Conservation (phyloP, 1,140 invertebrate genomes). For the Aleiodes sp. region DNA sequence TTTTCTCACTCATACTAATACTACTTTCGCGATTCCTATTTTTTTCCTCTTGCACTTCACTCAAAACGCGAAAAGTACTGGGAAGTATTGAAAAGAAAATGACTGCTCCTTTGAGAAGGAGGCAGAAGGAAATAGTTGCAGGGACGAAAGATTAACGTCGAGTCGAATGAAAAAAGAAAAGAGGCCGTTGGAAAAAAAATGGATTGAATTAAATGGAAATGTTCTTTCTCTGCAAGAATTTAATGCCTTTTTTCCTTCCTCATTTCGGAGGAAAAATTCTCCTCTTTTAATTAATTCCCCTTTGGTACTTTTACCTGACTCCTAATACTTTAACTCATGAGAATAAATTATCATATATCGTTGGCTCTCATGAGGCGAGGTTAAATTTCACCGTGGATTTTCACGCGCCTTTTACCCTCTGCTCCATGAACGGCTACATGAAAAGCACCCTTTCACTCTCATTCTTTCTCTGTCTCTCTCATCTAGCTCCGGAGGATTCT, state of each 20-base stretch:
- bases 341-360: slow-evolving; percentile 23
- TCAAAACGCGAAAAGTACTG: slow-evolving; percentile 11
- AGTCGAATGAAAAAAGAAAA: neutral
- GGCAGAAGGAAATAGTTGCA: neutral
- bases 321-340: neutral
- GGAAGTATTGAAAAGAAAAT: slow-evolving; percentile 10
- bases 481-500: slow-evolving; percentile 35
- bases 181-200: neutral
- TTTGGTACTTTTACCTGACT: neutral
- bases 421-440: neutral
- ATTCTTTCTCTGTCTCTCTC: slow-evolving; percentile 17
- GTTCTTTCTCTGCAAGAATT: too few species aligned
- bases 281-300: neutral
- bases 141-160: neutral
- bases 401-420: slow-evolving; percentile 23
- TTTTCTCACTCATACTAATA: neutral
- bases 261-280: too few species aligned
- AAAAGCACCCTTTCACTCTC: neutral
- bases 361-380: slow-evolving; percentile 10
- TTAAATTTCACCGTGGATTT: neutral
- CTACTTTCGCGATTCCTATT: neutral
- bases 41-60: neutral
- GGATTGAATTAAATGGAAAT: neutral
- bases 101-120: neutral
- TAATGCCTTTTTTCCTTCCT: too few species aligned